Evolutionary conservation across 2,888 invertebrate species (phyloP).

Genomic region (Anthoptus insignis): DNA sequence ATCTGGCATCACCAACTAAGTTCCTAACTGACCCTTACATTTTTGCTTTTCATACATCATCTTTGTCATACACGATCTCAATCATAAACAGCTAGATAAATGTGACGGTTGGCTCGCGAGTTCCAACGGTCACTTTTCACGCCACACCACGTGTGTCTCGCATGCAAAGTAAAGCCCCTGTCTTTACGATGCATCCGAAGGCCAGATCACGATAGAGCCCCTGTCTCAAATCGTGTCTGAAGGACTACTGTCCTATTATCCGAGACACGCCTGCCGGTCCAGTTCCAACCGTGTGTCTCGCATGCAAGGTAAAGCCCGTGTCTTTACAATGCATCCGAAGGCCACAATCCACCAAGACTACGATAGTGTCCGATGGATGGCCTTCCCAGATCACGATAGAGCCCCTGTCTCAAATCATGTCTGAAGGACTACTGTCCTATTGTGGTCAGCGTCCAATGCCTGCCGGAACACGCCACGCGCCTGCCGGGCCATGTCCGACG

Average conservation of each 20-base stretch:
- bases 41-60: background rate
- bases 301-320: background rate
- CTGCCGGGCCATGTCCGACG: constrained; percentile 47
- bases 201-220: no score
- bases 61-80: background rate
- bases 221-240: no score
- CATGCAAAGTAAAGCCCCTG: background rate
- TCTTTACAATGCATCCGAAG: background rate
- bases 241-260: no score
- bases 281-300: background rate
- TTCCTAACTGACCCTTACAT: background rate
- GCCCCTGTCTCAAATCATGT: constrained; percentile 40
- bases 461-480: constrained; percentile 45
- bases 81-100: background rate
- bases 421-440: constrained; percentile 41
- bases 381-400: constrained; percentile 38
- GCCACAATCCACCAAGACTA: background rate
- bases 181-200: no score
- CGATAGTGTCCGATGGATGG: constrained; percentile 29
- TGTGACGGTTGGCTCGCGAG: constrained; percentile 4
- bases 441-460: no score
- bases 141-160: background rate
- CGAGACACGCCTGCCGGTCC: no score
- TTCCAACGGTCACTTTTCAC: background rate
- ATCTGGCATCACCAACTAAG: background rate